These are phyloP conservation scores for Tapirus indicus DNA, from an alignment of 2,797 vertebrate species.

Conservation along the genomic window DNA sequence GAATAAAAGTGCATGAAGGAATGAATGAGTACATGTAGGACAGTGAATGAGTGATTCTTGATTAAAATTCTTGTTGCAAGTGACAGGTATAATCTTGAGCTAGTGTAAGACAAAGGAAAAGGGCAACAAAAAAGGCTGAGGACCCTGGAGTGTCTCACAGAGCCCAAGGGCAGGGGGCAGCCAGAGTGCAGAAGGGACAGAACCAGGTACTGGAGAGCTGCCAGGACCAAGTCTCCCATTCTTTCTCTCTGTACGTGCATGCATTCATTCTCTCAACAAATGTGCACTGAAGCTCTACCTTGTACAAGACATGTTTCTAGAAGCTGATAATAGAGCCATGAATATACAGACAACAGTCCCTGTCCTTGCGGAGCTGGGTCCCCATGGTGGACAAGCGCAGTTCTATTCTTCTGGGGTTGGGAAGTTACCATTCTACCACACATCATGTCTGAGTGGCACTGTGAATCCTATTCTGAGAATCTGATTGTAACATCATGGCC, in stretches of 20 bases:
- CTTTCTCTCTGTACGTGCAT: neutral
- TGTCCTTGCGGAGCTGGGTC: neutral
- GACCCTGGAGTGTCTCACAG: fast-evolving
- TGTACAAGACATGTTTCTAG: neutral
- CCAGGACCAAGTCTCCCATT: neutral
- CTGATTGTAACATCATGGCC: neutral
- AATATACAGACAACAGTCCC: neutral
- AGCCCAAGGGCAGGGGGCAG: neutral
- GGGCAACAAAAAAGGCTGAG: neutral
- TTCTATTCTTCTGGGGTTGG: too few relatives aligned
- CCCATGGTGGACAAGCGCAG: neutral
- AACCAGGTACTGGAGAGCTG: neutral
- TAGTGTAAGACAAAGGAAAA: neutral
- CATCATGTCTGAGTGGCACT: neutral
- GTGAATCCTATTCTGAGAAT: neutral
- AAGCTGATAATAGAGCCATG: neutral
- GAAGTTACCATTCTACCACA: neutral
- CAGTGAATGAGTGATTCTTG: neutral
- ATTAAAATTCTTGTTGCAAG: neutral
- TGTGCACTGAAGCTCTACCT: neutral
- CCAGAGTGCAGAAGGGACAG: neutral
- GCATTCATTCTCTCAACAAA: neutral
- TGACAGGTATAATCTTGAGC: neutral
- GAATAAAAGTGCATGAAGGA: neutral
- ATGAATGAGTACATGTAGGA: neutral